Evolutionary conservation across 2,888 invertebrate species (phyloP).

Genomic region (Trileptium ribeirensis): DNA sequence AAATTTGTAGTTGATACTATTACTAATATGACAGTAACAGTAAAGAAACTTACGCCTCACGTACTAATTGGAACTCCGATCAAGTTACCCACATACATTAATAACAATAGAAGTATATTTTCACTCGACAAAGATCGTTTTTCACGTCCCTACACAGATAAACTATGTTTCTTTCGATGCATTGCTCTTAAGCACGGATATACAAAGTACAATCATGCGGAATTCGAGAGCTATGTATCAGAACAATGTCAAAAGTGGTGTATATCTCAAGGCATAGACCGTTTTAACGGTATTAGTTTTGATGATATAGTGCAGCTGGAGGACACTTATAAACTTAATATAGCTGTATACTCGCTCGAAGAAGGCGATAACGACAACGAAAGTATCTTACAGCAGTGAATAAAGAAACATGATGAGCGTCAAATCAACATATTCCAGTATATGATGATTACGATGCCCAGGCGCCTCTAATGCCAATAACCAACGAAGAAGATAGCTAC

Average conservation of each 20-base stretch:
- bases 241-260: background rate
- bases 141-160: background rate
- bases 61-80: slow-evolving; percentile 1
- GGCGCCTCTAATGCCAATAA: background rate
- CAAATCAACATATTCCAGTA: too few relatives aligned
- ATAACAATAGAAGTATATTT: background rate
- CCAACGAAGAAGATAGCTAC: background rate
- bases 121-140: background rate
- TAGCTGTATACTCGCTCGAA: background rate
- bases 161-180: background rate
- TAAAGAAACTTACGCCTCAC: background rate
- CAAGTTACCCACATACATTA: background rate
- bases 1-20: background rate
- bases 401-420: background rate
- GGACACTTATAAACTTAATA: background rate
- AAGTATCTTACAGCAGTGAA: background rate
- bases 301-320: background rate
- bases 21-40: background rate
- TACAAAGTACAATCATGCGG: background rate
- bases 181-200: background rate
- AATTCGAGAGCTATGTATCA: background rate
- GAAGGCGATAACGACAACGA: background rate
- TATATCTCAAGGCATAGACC: background rate
- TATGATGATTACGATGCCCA: too few relatives aligned
- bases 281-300: background rate